phyloP scores from a whole-genome alignment of 2,797 vertebrate species.

The Triplophysa bombifrons region DNA sequence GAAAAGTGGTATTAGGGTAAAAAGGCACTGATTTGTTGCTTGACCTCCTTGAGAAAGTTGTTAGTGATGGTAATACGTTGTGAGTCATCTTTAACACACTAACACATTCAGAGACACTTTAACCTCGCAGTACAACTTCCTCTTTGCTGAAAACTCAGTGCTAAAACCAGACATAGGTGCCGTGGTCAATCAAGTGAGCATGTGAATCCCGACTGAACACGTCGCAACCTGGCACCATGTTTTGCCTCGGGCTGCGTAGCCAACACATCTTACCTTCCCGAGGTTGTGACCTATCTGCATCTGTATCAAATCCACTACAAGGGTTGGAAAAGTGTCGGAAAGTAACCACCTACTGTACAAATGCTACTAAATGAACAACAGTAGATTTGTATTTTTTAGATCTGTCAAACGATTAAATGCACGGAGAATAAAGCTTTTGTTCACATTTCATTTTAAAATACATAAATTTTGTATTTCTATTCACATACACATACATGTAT shows the following conservation, averaged over 20 bases:
- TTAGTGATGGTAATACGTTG: neutral
- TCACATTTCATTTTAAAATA: too few species aligned
- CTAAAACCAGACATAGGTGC: conserved; percentile 9
- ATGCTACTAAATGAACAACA: neutral
- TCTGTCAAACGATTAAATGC: too few species aligned
- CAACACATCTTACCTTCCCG: conserved; percentile 14
- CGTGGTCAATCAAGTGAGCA: conserved; percentile 1
- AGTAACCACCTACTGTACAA: neutral
- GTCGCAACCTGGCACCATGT: neutral
- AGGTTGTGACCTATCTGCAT: conserved; percentile 6
- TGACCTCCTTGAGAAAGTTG: conserved; percentile 26
- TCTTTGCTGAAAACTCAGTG: conserved; percentile 1
- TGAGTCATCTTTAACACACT: conserved; percentile 16
- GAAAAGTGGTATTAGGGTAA: neutral
- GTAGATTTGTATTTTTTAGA: neutral
- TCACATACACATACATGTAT: too few species aligned
- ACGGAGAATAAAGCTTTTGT: too few species aligned
- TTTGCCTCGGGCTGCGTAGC: conserved; percentile 13
- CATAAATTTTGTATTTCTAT: too few species aligned
- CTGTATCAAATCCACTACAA: conserved; percentile 6
- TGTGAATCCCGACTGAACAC: neutral
- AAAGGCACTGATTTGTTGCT: conserved; percentile 16
- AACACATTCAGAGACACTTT: conserved; percentile 12
- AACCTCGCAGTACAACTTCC: conserved; percentile 7
- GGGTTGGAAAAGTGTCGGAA: neutral